Base-by-base conservation (phyloP, 2,888 invertebrate species). In the Seira ritae region DNA sequence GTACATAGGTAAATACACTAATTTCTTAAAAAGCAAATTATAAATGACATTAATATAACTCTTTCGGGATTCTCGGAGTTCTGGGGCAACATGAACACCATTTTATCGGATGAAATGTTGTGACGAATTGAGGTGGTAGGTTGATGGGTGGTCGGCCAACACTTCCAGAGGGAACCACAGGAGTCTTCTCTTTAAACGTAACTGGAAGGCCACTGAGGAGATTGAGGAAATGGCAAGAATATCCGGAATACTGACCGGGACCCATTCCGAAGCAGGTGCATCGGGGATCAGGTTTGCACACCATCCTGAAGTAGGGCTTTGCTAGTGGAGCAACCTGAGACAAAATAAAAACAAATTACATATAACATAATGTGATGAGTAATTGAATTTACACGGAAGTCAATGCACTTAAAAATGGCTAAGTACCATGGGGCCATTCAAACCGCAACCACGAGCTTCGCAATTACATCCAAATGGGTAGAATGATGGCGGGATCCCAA, bases 81-180 rank as follows among this genome's bases (percentile, higher is more conserved):
- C 55, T 70, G 1, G 81, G 76, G 23, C 81, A 76, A 20, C 81
- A 81, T 10, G 71, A 76, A 22, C 81, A 81, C 81, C 81, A 81
- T 67, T 37, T 37, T 17, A 80, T 50, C 4, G 80, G 80, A 3
- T 42, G 55, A 23, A 72, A 80, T 37, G 55, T 50, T 0, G 24
- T 19, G 31, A 66, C 72, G 15, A 55, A 55, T 55, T 55, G 55
- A 8, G 55, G 55, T 31, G 72, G 79, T n/a, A 75, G 24, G 1
- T 50, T 15, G 1, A 70, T 60, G 8, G 77, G 62, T 68, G 71
- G 66, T 6, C 67, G 66, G 3, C 72, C 72, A 1, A 50, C 24
- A 20, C 65, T 67, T 8, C 77, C 71, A 6, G 73, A 72, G 0
- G 69, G 55, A 20, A 66, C 46, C 1, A 55, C 55, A 0, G 66